These are phyloP conservation scores for Caerostris extrusa DNA, from an alignment of 1,140 invertebrate species.

Conservation along the genomic window DNA sequence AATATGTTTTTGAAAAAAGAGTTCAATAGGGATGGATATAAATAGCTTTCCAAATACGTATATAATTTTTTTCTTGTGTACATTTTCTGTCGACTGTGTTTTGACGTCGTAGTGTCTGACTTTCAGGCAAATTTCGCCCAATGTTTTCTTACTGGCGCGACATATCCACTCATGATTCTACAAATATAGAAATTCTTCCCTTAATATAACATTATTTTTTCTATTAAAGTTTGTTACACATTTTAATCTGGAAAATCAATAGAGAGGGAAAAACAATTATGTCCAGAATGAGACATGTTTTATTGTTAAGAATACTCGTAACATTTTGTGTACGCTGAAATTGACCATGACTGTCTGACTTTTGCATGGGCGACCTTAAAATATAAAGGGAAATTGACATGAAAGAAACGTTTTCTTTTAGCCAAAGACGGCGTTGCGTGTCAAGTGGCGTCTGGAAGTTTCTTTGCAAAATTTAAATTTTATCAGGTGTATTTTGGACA, in stretches of 20 bases:
- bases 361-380: too few relatives aligned
- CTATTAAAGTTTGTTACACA: not conserved
- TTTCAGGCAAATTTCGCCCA: not conserved
- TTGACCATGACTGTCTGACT: slow-evolving; percentile 3
- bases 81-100: not conserved
- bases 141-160: not conserved
- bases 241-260: not conserved
- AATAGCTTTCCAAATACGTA: too few relatives aligned
- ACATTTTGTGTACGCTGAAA: not conserved
- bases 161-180: not conserved
- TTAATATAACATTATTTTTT: not conserved
- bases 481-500: not conserved
- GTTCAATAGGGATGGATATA: too few relatives aligned
- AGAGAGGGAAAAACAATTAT: not conserved
- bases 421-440: not conserved
- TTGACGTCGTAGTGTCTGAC: not conserved
- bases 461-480: not conserved
- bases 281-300: not conserved
- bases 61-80: too few relatives aligned
- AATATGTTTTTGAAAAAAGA: too few relatives aligned
- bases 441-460: not conserved
- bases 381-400: not conserved
- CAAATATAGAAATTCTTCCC: not conserved
- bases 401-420: not conserved
- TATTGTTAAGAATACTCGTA: not conserved